A percentile compares a stretch with the other conserved stretches of the same genome.
Conservation (phyloP, 2,797 vertebrate species). For the Menidia menidia region DNA sequence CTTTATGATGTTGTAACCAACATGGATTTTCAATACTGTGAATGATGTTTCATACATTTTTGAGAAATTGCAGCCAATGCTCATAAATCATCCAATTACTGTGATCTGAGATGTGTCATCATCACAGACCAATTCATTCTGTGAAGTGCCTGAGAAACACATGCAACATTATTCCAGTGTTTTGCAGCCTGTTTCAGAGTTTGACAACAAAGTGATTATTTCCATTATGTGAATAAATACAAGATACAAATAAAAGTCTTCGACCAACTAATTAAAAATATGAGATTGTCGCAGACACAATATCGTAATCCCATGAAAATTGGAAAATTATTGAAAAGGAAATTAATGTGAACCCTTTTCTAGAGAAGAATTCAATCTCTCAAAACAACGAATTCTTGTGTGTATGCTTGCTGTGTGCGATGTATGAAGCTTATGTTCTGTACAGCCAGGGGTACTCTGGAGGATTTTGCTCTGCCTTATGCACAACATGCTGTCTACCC, state of each 20-base stretch:
- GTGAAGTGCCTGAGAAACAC: too few relatives aligned
- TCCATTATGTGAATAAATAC: too few relatives aligned
- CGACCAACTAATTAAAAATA: background rate
- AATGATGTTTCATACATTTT: too few relatives aligned
- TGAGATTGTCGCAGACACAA: constrained; percentile 17
- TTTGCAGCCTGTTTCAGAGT: too few relatives aligned
- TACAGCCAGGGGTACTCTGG: constrained; percentile 71
- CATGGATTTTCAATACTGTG: too few relatives aligned
- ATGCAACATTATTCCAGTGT: too few relatives aligned
- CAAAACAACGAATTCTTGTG: constrained; percentile 31
- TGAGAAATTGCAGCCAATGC: too few relatives aligned
- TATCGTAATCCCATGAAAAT: constrained; percentile 22
- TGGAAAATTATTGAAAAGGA: constrained; percentile 38
- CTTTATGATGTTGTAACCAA: background rate
- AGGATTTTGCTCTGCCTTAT: constrained; percentile 60
- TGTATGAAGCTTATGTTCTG: constrained; percentile 58
- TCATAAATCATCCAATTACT: too few relatives aligned
- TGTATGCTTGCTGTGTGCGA: constrained; percentile 31
- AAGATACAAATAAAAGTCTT: too few relatives aligned
- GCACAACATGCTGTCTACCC: constrained; percentile 61
- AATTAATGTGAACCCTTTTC: constrained; percentile 4
- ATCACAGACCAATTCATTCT: too few relatives aligned
- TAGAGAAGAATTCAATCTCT: constrained; percentile 14
- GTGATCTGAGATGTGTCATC: too few relatives aligned
- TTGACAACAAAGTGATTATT: too few relatives aligned